Conservation (phyloP, 2,113 vertebrate genomes). For the Tangachromis dhanisi region DNA sequence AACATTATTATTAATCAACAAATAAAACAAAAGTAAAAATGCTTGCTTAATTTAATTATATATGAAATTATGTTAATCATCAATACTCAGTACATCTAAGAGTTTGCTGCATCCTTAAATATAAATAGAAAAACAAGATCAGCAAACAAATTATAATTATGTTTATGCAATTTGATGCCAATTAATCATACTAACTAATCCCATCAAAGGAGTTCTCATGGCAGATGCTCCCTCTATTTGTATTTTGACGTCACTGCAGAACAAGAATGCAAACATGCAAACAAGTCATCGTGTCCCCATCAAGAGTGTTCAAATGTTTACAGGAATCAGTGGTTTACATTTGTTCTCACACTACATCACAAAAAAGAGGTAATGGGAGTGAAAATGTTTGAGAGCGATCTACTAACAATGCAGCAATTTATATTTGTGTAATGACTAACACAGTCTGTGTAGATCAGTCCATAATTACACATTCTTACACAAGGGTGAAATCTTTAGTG, state of each 20-base stretch:
- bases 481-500: not conserved
- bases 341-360: not conserved
- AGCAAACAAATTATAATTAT: constrained; percentile 20
- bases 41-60: not conserved
- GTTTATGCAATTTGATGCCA: constrained; percentile 23
- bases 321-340: not conserved
- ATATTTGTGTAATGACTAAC: not conserved
- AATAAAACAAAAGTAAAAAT: not conserved
- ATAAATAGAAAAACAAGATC: not conserved
- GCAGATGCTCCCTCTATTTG: constrained; percentile 83
- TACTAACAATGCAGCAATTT: not conserved
- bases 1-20: not conserved
- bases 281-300: not conserved
- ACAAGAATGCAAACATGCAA: not conserved
- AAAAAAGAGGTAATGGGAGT: not conserved
- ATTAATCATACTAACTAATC: constrained; percentile 85
- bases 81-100: not conserved
- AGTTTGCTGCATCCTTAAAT: not conserved
- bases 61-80: constrained; percentile 12
- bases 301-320: not conserved
- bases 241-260: constrained; percentile 82
- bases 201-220: constrained; percentile 90
- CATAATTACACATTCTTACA: not conserved
- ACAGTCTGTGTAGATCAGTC: not conserved
- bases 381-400: not conserved